These are phyloP conservation scores for Trichonephila clavipes DNA, from an alignment of 1,140 invertebrate species.

Conservation along the genomic window DNA sequence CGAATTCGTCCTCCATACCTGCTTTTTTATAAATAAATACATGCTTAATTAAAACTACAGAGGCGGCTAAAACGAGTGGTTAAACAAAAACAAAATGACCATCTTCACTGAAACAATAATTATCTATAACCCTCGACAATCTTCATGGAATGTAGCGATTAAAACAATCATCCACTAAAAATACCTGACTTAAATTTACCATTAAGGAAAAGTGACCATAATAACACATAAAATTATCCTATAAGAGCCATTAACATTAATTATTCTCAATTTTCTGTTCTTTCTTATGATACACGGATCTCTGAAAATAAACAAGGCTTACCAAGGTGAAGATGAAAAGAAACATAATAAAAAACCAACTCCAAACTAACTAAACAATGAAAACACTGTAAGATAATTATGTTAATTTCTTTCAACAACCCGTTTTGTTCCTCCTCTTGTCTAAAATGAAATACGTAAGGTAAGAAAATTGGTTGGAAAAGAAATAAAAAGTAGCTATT, in stretches of 20 bases:
- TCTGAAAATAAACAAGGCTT: background rate
- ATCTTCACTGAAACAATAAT: too few relatives aligned
- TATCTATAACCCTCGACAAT: too few relatives aligned
- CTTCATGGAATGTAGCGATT: too few relatives aligned
- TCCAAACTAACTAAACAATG: background rate
- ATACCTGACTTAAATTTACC: slow-evolving; percentile 8
- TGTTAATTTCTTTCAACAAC: slow-evolving; percentile 55
- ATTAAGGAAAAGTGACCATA: background rate
- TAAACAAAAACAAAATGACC: too few relatives aligned
- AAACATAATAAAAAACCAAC: background rate
- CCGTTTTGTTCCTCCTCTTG: background rate
- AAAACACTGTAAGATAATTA: slow-evolving; percentile 49
- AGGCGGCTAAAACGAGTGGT: too few relatives aligned
- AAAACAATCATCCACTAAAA: background rate
- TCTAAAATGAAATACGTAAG: slow-evolving; percentile 2
- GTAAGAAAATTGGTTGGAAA: background rate
- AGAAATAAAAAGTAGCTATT: slow-evolving; percentile 29
- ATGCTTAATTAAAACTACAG: too few relatives aligned
- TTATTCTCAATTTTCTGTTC: slow-evolving; percentile 4
- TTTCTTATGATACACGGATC: background rate
- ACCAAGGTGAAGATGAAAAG: background rate
- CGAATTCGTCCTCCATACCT: too few relatives aligned
- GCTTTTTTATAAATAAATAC: too few relatives aligned
- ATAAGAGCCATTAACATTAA: slow-evolving; percentile 1
- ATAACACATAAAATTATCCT: slow-evolving; percentile 28